Conservation (phyloP, 1,140 invertebrate species). For the Myzus persicae region DNA sequence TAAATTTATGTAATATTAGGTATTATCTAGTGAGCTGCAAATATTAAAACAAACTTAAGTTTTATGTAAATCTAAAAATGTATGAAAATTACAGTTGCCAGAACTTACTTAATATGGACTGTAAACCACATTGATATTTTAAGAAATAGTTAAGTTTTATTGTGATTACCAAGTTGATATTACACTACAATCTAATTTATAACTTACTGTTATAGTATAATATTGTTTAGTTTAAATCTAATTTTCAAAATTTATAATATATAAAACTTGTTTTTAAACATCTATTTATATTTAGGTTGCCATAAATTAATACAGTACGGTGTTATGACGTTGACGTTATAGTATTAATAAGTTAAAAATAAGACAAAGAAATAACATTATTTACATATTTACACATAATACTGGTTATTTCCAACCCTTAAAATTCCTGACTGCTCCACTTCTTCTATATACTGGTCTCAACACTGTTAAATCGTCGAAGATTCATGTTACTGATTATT, state of each 20-base stretch:
- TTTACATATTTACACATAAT: not conserved
- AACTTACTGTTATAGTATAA: no score
- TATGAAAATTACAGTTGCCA: not conserved
- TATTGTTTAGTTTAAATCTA: no score
- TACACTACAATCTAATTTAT: not conserved
- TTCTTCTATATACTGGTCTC: not conserved
- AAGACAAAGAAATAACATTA: not conserved
- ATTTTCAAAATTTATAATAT: not conserved
- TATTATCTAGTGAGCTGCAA: not conserved
- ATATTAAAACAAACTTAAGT: not conserved
- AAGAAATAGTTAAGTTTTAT: not conserved
- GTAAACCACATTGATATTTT: not conserved
- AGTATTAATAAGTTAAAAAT: not conserved
- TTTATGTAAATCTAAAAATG: no score
- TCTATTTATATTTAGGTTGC: not conserved
- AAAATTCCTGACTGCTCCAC: not conserved
- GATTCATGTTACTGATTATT: not conserved
- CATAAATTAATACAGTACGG: not conserved
- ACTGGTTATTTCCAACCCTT: not conserved
- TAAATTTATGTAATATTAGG: not conserved
- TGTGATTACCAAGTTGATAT: not conserved
- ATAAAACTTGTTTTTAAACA: not conserved
- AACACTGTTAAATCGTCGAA: not conserved
- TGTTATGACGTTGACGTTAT: no score
- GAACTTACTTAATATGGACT: not conserved